Conservation (phyloP, 2,113 vertebrate genomes). For the Oreochromis aureus region DNA sequence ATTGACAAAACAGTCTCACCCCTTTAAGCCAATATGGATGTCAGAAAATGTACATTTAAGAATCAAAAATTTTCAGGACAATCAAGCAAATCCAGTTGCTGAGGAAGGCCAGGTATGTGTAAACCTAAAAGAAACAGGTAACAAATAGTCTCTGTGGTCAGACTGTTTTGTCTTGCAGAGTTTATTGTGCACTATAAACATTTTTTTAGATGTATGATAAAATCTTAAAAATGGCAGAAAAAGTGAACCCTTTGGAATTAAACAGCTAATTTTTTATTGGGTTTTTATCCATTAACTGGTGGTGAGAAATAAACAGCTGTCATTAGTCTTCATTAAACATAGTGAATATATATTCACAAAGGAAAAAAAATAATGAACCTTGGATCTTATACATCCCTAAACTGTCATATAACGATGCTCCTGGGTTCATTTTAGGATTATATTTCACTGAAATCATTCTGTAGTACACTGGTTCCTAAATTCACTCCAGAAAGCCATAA, state of each 20-base stretch:
- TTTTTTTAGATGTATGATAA: neutral
- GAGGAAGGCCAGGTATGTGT: neutral
- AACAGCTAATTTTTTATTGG: neutral
- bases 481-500: neutral
- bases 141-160: neutral
- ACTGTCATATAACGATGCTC: neutral
- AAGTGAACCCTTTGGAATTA: neutral
- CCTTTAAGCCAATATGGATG: neutral
- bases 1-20: neutral
- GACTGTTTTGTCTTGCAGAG: neutral
- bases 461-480: neutral
- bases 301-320: neutral
- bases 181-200: neutral
- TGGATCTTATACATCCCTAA: neutral
- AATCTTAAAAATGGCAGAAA: neutral
- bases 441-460: neutral
- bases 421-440: neutral
- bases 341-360: neutral
- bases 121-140: neutral
- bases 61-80: neutral
- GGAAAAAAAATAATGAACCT: neutral
- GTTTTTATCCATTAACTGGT: neutral
- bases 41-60: neutral
- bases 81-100: neutral
- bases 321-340: neutral